Conservation (phyloP, 1,140 invertebrate species). For the Aradophagus sp. region DNA sequence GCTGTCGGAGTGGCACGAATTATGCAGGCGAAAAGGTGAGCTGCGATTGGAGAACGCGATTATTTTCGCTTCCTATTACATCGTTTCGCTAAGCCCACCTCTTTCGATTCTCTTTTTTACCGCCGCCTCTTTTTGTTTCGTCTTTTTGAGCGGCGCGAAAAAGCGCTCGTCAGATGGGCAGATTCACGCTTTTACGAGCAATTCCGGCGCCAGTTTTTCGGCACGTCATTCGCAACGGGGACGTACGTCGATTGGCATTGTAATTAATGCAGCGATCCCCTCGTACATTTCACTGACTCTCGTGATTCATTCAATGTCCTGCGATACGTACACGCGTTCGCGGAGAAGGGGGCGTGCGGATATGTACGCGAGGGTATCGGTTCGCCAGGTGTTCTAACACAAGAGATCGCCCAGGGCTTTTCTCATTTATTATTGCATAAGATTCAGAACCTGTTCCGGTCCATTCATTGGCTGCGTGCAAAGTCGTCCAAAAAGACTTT, state of each 20-base stretch:
- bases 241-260: constrained; percentile 49
- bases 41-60: constrained; percentile 19
- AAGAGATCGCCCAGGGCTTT: constrained; percentile 34
- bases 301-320: constrained; percentile 54
- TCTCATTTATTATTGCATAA: constrained; percentile 73
- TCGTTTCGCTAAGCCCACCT: constrained; percentile 33
- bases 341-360: constrained; percentile 8
- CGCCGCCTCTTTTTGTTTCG: constrained; percentile 15
- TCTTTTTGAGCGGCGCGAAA: constrained; percentile 24
- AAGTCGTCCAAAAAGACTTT: constrained; percentile 35
- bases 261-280: constrained; percentile 52
- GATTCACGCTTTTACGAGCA: constrained; percentile 51
- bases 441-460: constrained; percentile 72
- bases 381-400: constrained; percentile 41
- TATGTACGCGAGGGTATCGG: constrained; percentile 24
- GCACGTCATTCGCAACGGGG: constrained; percentile 42
- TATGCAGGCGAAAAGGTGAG: constrained; percentile 7
- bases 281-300: constrained; percentile 52
- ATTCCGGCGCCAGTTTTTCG: constrained; percentile 37
- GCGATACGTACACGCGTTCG: constrained; percentile 36
- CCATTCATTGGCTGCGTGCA: constrained; percentile 66
- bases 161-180: constrained; percentile 30
- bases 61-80: constrained; percentile 28
- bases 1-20: constrained; percentile 5
- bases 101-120: no score